Evolutionary conservation across 2,113 vertebrate species (phyloP).

Genomic region (Grallaria varia): DNA sequence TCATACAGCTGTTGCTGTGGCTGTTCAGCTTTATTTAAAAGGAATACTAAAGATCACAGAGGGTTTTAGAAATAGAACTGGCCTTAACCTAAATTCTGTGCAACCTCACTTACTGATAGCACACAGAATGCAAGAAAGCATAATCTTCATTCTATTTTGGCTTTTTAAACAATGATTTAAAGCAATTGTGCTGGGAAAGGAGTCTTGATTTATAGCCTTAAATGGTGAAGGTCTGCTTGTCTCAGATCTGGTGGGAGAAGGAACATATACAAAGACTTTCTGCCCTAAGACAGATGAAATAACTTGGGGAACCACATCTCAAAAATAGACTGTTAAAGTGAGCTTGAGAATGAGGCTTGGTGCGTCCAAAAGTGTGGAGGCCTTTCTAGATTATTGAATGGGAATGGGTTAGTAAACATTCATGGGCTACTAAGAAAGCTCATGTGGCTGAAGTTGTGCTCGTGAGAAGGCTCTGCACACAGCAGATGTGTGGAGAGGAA

Average conservation of each 20-base stretch:
- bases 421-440: neutral
- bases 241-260: neutral
- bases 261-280: neutral
- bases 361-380: neutral
- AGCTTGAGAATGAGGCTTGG: neutral
- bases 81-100: neutral
- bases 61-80: neutral
- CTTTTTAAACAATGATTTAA: neutral
- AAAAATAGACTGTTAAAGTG: rapidly evolving
- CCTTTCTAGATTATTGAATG: neutral
- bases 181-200: neutral
- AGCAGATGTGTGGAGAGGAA: neutral
- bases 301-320: neutral
- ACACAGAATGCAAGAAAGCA: neutral
- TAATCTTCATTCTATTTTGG: neutral
- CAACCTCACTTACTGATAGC: neutral
- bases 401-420: neutral
- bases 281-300: neutral
- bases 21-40: neutral
- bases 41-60: neutral
- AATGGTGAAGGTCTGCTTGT: neutral
- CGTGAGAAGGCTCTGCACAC: neutral
- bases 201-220: neutral
- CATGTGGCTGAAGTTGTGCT: rapidly evolving
- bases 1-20: neutral